Base-by-base conservation (phyloP, 2,888 invertebrate species). In the Phalera bucephala region DNA sequence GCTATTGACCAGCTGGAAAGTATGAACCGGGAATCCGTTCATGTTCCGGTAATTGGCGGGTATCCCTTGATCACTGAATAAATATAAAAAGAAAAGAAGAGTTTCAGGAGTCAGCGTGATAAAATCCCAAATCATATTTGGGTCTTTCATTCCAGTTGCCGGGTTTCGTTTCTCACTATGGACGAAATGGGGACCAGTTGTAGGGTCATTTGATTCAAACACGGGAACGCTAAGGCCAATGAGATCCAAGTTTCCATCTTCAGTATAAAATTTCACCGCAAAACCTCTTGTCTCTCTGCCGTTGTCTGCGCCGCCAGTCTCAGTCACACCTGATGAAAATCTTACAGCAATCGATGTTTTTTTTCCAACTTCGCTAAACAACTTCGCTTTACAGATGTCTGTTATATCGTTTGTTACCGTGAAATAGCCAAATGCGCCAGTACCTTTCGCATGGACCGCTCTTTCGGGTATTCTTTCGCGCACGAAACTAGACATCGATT, bases 111-210 rank as follows among this genome's bases (percentile, higher is more conserved):
- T 91, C 20, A 97, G 84, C 0, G 95, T 92, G 45, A 97, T 91
- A 66, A n/a, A n/a, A n/a, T 98, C 97, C 97, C 97, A 98, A 66
- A 96, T 94, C 94, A 94, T 96, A 65, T 97, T 95, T 0, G 94
- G 85, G 80, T 97, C 97, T 78, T 95, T 95, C 19, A 97, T 82
- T 71, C 95, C 94, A 0, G 95, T 95, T 10, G 91, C n/a, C n/a
- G 98, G 98, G 76, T 98, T 98, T 49, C 97, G 91, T 77, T 97
- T 98, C 72, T 97, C 97, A n/a, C n/a, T n/a, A 74, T 97, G 96
- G 48, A 97, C 96, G 66, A 98, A 97, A 55, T 94, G 95, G 3
- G 97, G 95, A 78, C 98, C n/a, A n/a, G n/a, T n/a, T n/a, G n/a
- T 79, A 0, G 97, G 96, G 78, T 98, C 97, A 41, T 96, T 92